These are phyloP conservation scores for Eupithecia vulgata DNA, from an alignment of 2,888 invertebrate genomes.

Conservation along the genomic window DNA sequence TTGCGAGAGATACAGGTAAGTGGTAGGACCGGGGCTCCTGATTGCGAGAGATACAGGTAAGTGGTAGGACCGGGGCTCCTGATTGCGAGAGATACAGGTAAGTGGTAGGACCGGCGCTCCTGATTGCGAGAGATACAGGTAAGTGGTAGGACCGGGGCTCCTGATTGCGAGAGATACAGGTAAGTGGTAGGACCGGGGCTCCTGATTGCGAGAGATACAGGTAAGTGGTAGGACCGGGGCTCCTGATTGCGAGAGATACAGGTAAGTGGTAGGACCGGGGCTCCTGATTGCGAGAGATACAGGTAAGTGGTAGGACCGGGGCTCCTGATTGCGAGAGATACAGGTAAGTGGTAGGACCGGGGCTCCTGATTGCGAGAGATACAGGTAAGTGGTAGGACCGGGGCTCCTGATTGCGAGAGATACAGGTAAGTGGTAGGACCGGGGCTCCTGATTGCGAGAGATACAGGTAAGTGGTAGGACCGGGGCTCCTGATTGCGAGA, in stretches of 20 bases:
- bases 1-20: neutral
- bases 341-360: neutral
- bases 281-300: neutral
- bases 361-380: neutral
- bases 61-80: neutral
- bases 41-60: neutral
- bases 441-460: neutral
- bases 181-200: neutral
- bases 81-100: neutral
- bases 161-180: neutral
- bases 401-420: neutral
- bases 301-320: neutral
- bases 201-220: neutral
- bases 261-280: neutral
- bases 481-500: neutral
- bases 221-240: neutral
- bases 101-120: neutral
- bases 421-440: neutral
- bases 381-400: neutral
- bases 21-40: neutral
- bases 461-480: neutral
- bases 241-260: neutral
- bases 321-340: neutral
- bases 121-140: neutral
- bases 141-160: neutral